phyloP scores from a whole-genome alignment of 2,113 vertebrate species.

The Oryzias javanicus region DNA sequence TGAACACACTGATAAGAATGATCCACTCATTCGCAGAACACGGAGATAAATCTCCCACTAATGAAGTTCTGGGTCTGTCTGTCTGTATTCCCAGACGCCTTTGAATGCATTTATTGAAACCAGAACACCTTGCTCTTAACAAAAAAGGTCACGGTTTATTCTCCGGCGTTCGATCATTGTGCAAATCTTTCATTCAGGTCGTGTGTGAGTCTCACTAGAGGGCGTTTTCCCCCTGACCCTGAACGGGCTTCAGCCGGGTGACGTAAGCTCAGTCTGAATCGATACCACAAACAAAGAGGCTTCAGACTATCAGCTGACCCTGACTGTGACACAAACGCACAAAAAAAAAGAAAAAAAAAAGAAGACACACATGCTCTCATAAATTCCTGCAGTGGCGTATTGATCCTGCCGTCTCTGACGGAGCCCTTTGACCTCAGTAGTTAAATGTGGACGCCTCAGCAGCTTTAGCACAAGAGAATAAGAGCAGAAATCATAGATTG shows the following conservation, averaged over 20 bases:
- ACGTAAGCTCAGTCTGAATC: slow-evolving; percentile 39
- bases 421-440: slow-evolving; percentile 40
- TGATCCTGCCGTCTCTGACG: slow-evolving; percentile 38
- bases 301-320: slow-evolving; percentile 17
- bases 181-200: background rate
- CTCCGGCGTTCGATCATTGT: background rate
- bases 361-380: slow-evolving; percentile 11
- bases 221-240: slow-evolving; percentile 18
- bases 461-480: slow-evolving; percentile 18
- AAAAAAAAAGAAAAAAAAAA: background rate
- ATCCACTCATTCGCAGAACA: background rate
- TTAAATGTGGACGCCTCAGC: slow-evolving; percentile 11
- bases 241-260: slow-evolving; percentile 8
- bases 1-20: slow-evolving; percentile 11
- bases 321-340: slow-evolving; percentile 34
- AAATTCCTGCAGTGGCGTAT: slow-evolving; percentile 33
- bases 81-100: background rate
- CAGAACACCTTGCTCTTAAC: background rate
- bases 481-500: slow-evolving; percentile 9
- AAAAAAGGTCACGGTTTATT: background rate
- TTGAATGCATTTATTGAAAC: background rate
- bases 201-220: slow-evolving; percentile 7
- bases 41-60: slow-evolving; percentile 2
- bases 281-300: slow-evolving; percentile 30
- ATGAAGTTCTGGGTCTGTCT: background rate